Base-by-base conservation (phyloP, 2,888 invertebrate species). In the Drosophila suboccidentalis region DNA sequence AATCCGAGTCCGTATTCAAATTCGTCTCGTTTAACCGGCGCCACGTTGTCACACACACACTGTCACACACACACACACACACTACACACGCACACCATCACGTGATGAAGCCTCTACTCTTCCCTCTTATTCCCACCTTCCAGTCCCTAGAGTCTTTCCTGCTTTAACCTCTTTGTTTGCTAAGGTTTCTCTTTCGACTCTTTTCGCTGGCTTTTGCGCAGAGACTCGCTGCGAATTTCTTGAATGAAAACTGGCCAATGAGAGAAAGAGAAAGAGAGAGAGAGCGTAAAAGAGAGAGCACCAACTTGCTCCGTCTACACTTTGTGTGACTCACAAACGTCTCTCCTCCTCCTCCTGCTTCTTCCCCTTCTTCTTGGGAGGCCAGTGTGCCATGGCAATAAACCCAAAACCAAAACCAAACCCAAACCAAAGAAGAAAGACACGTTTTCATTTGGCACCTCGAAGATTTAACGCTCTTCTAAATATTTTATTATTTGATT, bases 121-220 rank as follows among this genome's bases (percentile, higher is more conserved):
- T 13, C 13, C 5, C 5, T 13, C 5, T 9, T 1, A 15, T 34
- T 17, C 13, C 38, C 26, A 13, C 36, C 11, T 8, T 51, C 19
- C 29, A 15, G 22, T 44, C 22, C 55, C 51, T 39, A 43, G 29
- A 22, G 29, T 34, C 15, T 19, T 22, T 44, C 32, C 13, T 29
- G 6, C 53, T 46, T 53, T 53, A 29, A 36, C 26, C 26, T 10
- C 11, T 39, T 39, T n/a, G 47, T 46, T 44, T 68, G 65, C 62
- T 87, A 87, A 62, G 88, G 83, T 88, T 84, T 84, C 83, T 84
- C 83, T 84, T 82, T 49, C 29, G 36, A 15, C 64, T 50, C 60
- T 75, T 75, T 61, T 64, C 44, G 60, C 57, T 50, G 54, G 78
- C 72, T 75, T 71, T 63, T 83, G 84, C 84, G 80, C 81, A 80